Conservation (phyloP, 2,888 invertebrate genomes). For the Polietes domitor region DNA sequence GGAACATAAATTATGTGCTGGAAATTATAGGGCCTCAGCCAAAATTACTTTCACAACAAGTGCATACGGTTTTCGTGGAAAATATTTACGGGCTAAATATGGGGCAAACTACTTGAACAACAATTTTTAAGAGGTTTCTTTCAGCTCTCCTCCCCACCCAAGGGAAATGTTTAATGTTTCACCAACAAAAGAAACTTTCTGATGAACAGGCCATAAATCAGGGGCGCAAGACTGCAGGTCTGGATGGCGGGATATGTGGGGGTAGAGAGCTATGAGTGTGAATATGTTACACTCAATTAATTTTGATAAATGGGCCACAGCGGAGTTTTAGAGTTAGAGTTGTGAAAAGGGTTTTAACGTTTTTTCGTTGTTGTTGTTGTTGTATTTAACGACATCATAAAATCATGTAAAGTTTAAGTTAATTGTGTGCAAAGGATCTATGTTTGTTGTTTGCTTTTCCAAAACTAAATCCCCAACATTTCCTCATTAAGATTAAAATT, state of each 20-base stretch:
- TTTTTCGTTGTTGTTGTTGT: too few species aligned
- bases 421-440: neutral
- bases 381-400: neutral
- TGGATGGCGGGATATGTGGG: neutral
- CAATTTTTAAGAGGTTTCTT: neutral
- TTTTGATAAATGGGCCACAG: neutral
- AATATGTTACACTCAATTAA: neutral
- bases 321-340: neutral
- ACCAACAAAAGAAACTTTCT: neutral
- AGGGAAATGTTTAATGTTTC: constrained; percentile 1
- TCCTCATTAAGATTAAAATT: neutral
- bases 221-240: neutral
- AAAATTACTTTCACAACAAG: neutral
- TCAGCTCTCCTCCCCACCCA: neutral
- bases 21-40: neutral
- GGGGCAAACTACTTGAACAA: neutral
- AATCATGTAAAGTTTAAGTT: neutral
- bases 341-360: neutral
- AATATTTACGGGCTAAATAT: neutral
- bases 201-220: neutral
- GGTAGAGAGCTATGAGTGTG: neutral
- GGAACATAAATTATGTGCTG: neutral
- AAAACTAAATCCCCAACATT: too few species aligned
- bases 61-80: neutral
- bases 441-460: neutral